Evolutionary conservation across 2,113 vertebrate species (phyloP).

Genomic region (Alligator sinensis): DNA sequence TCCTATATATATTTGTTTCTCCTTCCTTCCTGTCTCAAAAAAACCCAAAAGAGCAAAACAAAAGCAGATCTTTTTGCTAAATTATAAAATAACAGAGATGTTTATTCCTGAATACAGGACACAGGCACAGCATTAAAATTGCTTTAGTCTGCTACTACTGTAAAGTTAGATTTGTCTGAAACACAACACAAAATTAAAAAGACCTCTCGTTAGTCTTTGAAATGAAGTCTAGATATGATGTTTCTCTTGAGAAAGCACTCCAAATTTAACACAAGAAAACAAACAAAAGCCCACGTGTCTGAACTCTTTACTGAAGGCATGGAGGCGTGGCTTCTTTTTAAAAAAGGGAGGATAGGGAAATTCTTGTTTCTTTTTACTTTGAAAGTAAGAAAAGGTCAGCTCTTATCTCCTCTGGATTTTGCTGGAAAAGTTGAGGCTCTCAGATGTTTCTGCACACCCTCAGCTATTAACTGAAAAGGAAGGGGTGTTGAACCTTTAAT

Average conservation of each 20-base stretch:
- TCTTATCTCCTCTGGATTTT: not conserved
- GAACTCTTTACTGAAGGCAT: not conserved
- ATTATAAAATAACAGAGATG: not conserved
- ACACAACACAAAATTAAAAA: not conserved
- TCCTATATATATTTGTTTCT: not conserved
- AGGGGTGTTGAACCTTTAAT: not conserved
- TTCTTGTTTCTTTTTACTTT: not conserved
- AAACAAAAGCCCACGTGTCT: not conserved
- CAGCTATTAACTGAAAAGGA: not conserved
- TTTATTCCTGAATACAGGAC: not conserved
- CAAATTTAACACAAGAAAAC: not conserved
- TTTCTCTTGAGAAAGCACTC: not conserved
- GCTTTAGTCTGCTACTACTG: not conserved
- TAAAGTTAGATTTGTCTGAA: not conserved
- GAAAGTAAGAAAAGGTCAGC: not conserved
- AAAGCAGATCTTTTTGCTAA: not conserved
- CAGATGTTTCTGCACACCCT: not conserved
- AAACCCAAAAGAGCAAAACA: not conserved
- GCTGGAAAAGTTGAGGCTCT: not conserved
- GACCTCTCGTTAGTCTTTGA: not conserved
- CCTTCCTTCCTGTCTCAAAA: not conserved
- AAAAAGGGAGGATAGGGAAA: not conserved
- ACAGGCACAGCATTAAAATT: not conserved
- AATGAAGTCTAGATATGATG: not conserved
- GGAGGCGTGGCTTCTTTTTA: not conserved